Evolutionary conservation across 2,113 vertebrate genomes (phyloP).

Genomic region (Varanus komodoensis): DNA sequence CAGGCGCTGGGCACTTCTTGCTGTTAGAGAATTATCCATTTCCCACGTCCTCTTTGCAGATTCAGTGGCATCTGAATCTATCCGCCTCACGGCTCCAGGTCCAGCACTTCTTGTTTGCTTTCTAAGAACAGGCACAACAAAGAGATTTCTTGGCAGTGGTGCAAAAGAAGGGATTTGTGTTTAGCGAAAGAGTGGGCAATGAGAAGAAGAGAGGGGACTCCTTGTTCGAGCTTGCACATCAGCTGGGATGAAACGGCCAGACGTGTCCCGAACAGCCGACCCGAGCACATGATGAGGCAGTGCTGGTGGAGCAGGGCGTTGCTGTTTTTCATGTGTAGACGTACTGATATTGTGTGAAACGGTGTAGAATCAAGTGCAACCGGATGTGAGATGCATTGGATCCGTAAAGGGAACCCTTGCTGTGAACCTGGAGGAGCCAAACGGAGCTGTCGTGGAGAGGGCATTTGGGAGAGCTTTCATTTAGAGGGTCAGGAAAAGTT

Average conservation of each 20-base stretch:
- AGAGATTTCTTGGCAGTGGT: neutral
- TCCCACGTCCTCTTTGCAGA: neutral
- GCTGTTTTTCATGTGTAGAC: neutral
- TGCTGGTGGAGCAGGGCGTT: neutral
- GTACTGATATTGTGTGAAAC: neutral
- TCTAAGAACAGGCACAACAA: neutral
- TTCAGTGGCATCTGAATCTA: neutral
- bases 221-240: too few species aligned
- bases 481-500: too few species aligned
- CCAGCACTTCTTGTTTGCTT: neutral
- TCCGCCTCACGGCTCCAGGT: neutral
- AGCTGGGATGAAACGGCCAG: too few species aligned
- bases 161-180: slow-evolving; percentile 12
- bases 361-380: too few species aligned
- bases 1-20: neutral
- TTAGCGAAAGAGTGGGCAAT: neutral
- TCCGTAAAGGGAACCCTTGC: too few species aligned
- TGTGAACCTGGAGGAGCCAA: too few species aligned
- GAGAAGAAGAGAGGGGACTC: neutral
- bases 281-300: too few species aligned
- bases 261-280: neutral
- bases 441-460: too few species aligned
- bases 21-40: neutral
- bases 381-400: too few species aligned
- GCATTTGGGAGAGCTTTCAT: too few species aligned